phyloP scores from a whole-genome alignment of 1,140 invertebrate species.

The Apis florea region DNA sequence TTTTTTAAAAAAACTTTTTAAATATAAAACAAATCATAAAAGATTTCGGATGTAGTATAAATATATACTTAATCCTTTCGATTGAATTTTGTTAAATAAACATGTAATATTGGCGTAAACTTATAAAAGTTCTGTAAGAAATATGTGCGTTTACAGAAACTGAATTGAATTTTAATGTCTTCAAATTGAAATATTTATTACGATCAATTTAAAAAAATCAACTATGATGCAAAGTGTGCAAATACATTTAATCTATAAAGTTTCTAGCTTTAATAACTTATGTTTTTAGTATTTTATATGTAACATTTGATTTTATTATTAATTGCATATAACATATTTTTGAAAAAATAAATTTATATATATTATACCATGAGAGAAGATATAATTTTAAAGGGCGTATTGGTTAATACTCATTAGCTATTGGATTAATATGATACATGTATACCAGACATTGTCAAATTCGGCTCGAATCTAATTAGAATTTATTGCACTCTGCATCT shows the following conservation, averaged over 20 bases:
- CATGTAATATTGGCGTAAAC: conserved; percentile 12
- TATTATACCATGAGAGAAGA: neutral
- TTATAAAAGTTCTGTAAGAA: conserved; percentile 22
- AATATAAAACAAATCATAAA: neutral
- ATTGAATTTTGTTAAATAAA: conserved; percentile 57
- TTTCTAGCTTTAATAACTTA: neutral
- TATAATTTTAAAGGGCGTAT: conserved; percentile 53
- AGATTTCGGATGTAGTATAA: neutral
- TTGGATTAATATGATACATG: conserved; percentile 55
- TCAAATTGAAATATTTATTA: conserved; percentile 4
- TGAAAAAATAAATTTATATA: too few species aligned
- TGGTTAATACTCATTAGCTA: conserved; percentile 61
- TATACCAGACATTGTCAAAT: conserved; percentile 55
- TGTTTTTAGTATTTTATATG: neutral
- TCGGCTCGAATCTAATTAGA: conserved; percentile 66
- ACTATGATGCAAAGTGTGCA: neutral
- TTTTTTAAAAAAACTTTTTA: conserved; percentile 5
- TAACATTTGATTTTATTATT: too few species aligned
- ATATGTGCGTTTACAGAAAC: conserved; percentile 17
- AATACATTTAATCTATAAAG: neutral
- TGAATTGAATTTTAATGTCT: neutral
- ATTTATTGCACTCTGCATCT: conserved; percentile 59
- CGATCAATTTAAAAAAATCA: neutral
- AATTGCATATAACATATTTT: too few species aligned
- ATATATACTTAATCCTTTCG: neutral